Evolutionary conservation across 2,797 vertebrate species (phyloP).

Genomic region (Denticeps clupeoides): DNA sequence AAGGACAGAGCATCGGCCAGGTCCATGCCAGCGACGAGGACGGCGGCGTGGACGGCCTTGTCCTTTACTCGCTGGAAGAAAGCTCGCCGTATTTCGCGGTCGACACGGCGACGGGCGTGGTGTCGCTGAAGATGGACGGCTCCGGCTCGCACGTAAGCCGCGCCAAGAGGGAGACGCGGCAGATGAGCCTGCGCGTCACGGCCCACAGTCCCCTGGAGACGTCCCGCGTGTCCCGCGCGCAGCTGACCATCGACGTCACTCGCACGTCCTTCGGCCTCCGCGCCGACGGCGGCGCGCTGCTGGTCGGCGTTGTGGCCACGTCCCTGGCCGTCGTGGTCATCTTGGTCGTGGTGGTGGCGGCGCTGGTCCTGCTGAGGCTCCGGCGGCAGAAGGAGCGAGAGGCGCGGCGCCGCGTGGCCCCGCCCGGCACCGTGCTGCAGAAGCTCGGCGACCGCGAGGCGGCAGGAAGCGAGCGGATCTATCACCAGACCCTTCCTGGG

Average conservation of each 20-base stretch:
- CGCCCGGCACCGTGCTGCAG: constrained; percentile 56
- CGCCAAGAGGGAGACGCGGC: constrained; percentile 56
- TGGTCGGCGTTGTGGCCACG: constrained; percentile 66
- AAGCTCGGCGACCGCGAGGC: constrained; percentile 58
- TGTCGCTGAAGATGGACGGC: constrained; percentile 67
- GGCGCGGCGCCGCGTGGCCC: constrained; percentile 28
- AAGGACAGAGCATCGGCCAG: constrained; percentile 65
- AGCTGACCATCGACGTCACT: constrained; percentile 61
- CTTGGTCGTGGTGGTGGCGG: constrained; percentile 60
- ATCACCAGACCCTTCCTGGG: constrained; percentile 70
- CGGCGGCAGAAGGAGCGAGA: constrained; percentile 45
- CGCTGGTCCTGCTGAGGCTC: constrained; percentile 62
- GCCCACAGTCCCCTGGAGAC: constrained; percentile 63
- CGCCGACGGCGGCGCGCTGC: constrained; percentile 62
- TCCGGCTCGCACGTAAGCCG: constrained; percentile 40
- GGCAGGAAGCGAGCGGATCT: constrained; percentile 53
- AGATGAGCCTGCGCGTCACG: constrained; percentile 64
- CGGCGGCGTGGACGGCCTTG: constrained; percentile 63
- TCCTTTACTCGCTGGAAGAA: constrained; percentile 63
- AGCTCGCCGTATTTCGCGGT: constrained; percentile 68
- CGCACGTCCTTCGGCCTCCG: constrained; percentile 69
- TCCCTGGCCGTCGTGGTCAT: constrained; percentile 68
- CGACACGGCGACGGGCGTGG: constrained; percentile 64
- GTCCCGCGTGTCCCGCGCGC: constrained; percentile 54
- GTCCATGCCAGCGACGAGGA: constrained; percentile 73